A percentile compares a stretch with the other conserved stretches of the same genome.
Conservation (phyloP, 1,140 invertebrate species). For the Asbolus verrucosus region DNA sequence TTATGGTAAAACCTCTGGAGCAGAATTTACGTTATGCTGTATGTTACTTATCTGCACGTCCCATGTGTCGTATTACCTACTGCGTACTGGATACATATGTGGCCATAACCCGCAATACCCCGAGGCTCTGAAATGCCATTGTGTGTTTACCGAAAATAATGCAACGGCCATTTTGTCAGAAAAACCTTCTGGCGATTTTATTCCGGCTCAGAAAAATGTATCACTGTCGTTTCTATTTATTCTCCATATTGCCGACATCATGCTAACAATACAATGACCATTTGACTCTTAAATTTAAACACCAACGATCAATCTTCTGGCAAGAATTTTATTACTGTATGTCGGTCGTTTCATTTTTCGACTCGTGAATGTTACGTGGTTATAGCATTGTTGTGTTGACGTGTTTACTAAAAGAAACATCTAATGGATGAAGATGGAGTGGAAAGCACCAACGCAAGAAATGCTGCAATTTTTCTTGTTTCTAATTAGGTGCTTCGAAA, state of each 20-base stretch:
- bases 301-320: background rate
- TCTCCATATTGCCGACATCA: too few species aligned
- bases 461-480: background rate
- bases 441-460: background rate
- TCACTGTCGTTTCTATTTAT: background rate
- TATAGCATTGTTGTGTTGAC: slow-evolving; percentile 6
- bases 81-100: background rate
- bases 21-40: slow-evolving; percentile 23
- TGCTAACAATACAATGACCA: too few species aligned
- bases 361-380: slow-evolving; percentile 1
- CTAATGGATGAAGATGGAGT: slow-evolving; percentile 29
- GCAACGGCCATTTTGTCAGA: background rate
- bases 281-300: background rate
- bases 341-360: background rate
- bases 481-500: background rate
- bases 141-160: slow-evolving; percentile 14
- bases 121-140: slow-evolving; percentile 24
- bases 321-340: background rate
- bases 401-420: background rate
- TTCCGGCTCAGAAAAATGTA: background rate
- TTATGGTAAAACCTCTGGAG: slow-evolving; percentile 17
- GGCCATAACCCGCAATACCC: background rate
- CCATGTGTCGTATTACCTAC: slow-evolving; percentile 12
- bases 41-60: slow-evolving; percentile 21
- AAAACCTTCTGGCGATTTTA: too few species aligned